Evolutionary conservation across 2,797 vertebrate species (phyloP).

Genomic region (Sandelia bainsii): DNA sequence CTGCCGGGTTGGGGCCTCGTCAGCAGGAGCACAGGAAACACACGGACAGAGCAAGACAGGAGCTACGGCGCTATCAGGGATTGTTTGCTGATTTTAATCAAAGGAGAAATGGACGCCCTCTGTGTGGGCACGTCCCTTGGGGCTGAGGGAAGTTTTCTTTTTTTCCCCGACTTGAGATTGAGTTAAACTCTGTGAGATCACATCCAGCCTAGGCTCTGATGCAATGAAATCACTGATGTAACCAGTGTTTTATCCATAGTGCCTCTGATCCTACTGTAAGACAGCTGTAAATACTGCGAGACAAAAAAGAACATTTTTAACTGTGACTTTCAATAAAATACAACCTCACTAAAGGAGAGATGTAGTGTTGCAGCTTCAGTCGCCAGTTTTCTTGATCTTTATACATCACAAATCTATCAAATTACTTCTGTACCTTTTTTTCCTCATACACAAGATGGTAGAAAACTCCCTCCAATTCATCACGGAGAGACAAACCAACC

Average conservation of each 20-base stretch:
- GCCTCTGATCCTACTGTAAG: not conserved
- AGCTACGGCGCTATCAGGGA: constrained; percentile 27
- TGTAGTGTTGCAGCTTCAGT: not conserved
- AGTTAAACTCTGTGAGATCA: constrained; percentile 45
- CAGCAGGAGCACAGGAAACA: constrained; percentile 39
- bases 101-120: constrained; percentile 46
- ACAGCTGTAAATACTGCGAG: constrained; percentile 1
- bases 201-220: constrained; percentile 35
- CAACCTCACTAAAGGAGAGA: not conserved
- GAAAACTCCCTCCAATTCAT: not conserved
- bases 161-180: constrained; percentile 38
- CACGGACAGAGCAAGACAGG: not conserved
- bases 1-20: not conserved
- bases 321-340: not conserved
- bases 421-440: constrained; percentile 1
- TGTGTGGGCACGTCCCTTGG: constrained; percentile 42
- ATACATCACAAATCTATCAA: constrained; percentile 1
- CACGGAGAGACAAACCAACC: constrained; percentile 27
- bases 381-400: not conserved
- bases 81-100: constrained; percentile 64
- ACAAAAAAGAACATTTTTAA: not conserved
- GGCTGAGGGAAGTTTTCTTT: constrained; percentile 30
- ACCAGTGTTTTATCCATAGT: constrained; percentile 22
- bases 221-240: constrained; percentile 21
- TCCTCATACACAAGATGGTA: constrained; percentile 12